Base-by-base conservation (phyloP, 2,113 vertebrate genomes). In the Nymphicus hollandicus region DNA sequence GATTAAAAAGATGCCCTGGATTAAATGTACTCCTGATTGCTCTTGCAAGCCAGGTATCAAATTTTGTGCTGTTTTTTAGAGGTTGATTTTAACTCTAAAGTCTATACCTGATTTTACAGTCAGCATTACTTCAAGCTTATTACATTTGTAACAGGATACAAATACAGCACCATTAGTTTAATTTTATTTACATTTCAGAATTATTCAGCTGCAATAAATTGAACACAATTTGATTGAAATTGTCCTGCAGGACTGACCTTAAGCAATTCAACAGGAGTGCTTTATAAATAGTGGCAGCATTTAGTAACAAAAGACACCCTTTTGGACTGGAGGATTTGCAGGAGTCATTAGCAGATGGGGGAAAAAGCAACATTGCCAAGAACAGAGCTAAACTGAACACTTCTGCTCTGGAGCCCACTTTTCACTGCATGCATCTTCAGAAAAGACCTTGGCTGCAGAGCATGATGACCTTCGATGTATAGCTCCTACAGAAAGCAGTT, bases 111-210 rank as follows among this genome's bases (percentile, higher is more conserved):
- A 88, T 97, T 92, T 96, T 92, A 83, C 73, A 91, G 87, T 89
- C 61, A 71, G 69, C 58, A 63, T 95, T 96, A 91, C 78, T 84
- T 91, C 80, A 94, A 95, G 91, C 84, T 94, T 95, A 94, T 97
- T 97, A 91, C 47, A 92, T 86, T 91, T 95, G 86, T 95, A 97
- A 95, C 89, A 93, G 94, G 95, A 98, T 95, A 97, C 93, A 97
- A 98, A 97, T 91, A 91, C 96, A 91, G 90, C 71, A 94, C 71
- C 84, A 82, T 96, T 97, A 96, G 98, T 97, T 98, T 98, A 96
- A 98, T 98, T 98, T 98, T 97, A 98, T 98, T 98, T 98, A 98
- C 58, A 74, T 97, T 97, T 97, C 96, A 87, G 96, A 98, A 93
- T 98, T 97, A 97, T 97, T 98, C 97, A 95, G 69, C 79, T 79